phyloP scores from a whole-genome alignment of 2,797 vertebrate species.

The Hephaestus fuliginosus region DNA sequence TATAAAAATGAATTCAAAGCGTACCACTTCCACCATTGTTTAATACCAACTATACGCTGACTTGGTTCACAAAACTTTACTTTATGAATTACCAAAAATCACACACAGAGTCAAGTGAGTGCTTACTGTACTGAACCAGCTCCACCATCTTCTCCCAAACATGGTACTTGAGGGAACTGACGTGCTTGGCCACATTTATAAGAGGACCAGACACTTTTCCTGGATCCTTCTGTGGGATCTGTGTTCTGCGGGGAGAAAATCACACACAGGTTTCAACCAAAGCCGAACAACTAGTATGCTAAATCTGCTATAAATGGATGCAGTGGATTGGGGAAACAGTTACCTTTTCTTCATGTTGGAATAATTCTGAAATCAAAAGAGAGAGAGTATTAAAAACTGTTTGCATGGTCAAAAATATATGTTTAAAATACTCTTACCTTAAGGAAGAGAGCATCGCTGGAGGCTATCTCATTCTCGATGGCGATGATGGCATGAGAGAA shows the following conservation, averaged over 20 bases:
- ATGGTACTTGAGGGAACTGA: constrained; percentile 85
- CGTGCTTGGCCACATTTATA: constrained; percentile 82
- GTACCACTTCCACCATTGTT: too few species aligned
- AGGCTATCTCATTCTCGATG: constrained; percentile 83
- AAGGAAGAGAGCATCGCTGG: constrained; percentile 78
- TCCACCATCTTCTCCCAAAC: constrained; percentile 87
- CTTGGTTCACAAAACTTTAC: background rate
- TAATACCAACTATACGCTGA: background rate
- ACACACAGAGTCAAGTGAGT: background rate
- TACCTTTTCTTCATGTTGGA: constrained; percentile 84
- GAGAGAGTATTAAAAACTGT: constrained; percentile 4
- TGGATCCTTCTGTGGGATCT: constrained; percentile 76
- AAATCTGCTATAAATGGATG: background rate
- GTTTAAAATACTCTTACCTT: constrained; percentile 66
- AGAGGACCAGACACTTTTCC: constrained; percentile 76
- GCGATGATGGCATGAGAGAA: constrained; percentile 84
- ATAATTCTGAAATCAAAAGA: constrained; percentile 81
- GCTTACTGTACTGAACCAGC: constrained; percentile 86
- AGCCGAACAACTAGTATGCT: background rate
- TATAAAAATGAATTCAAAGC: too few species aligned
- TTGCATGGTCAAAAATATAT: background rate
- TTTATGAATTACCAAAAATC: background rate
- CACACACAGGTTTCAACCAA: background rate
- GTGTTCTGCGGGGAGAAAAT: constrained; percentile 67
- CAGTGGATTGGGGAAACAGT: background rate